phyloP scores from a whole-genome alignment of 2,888 invertebrate species.

The Dyspetes luteomarginatus region DNA sequence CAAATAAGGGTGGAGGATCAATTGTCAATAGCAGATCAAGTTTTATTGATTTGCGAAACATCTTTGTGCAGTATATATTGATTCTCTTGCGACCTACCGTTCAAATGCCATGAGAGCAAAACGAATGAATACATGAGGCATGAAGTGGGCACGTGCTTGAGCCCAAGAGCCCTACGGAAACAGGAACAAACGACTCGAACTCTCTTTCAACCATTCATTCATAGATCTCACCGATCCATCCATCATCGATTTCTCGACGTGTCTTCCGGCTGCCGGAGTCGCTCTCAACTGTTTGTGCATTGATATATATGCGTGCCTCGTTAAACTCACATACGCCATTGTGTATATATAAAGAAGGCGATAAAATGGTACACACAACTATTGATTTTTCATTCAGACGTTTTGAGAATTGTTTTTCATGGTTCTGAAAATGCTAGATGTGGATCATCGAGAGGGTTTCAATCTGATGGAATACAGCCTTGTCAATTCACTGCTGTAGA shows the following conservation, averaged over 20 bases:
- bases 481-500: too few relatives aligned
- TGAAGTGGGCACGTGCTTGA: conserved; percentile 27
- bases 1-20: too few relatives aligned
- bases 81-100: background rate
- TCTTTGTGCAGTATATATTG: too few relatives aligned
- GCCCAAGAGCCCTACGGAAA: conserved; percentile 33
- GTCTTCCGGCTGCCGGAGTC: conserved; percentile 41
- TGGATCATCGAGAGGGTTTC: background rate
- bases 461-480: too few relatives aligned
- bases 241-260: conserved; percentile 52
- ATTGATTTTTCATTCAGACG: conserved; percentile 34
- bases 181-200: conserved; percentile 53
- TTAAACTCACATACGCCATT: conserved; percentile 21
- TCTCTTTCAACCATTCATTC: conserved; percentile 51
- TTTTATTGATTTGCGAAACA: too few relatives aligned
- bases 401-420: conserved; percentile 15
- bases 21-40: too few relatives aligned
- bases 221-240: conserved; percentile 50
- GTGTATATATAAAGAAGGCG: conserved; percentile 23
- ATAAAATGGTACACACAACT: background rate
- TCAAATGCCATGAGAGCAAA: conserved; percentile 19
- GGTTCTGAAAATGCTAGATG: background rate
- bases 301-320: conserved; percentile 1
- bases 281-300: conserved; percentile 4
- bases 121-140: conserved; percentile 23